A percentile compares a stretch with the other conserved stretches of the same genome.
Conservation (phyloP, 2,113 vertebrate species). For the Otocyon megalotis region DNA sequence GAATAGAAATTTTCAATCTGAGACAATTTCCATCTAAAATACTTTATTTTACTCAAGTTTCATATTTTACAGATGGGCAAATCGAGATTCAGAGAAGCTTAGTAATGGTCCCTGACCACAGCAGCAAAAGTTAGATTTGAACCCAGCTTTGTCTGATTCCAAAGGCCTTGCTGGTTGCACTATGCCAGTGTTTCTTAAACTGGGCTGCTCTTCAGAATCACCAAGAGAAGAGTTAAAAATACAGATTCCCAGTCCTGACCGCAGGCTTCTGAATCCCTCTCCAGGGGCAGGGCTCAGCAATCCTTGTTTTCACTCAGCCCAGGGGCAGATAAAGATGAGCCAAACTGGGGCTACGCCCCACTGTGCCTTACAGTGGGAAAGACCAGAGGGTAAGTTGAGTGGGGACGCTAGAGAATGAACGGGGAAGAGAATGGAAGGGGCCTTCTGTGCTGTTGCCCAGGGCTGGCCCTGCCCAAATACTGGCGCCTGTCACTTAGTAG, state of each 20-base stretch:
- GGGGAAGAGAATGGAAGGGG: neutral
- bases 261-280: neutral
- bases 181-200: neutral
- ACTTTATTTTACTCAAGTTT: neutral
- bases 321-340: neutral
- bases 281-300: neutral
- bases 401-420: neutral
- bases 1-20: neutral
- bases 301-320: neutral
- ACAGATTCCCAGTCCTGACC: neutral
- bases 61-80: neutral
- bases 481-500: neutral
- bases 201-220: neutral
- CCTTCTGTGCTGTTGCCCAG: neutral
- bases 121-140: neutral
- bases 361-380: neutral
- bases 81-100: neutral
- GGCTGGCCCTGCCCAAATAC: neutral
- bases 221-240: neutral
- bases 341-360: neutral
- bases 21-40: neutral
- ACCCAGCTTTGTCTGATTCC: neutral
- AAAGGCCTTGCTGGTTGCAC: neutral
- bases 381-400: neutral
- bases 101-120: neutral